Evolutionary conservation across 2,797 vertebrate species (phyloP), one percentile per base, ranked within the genome.

Genomic region (Sebastes taczanowskii): DNA sequence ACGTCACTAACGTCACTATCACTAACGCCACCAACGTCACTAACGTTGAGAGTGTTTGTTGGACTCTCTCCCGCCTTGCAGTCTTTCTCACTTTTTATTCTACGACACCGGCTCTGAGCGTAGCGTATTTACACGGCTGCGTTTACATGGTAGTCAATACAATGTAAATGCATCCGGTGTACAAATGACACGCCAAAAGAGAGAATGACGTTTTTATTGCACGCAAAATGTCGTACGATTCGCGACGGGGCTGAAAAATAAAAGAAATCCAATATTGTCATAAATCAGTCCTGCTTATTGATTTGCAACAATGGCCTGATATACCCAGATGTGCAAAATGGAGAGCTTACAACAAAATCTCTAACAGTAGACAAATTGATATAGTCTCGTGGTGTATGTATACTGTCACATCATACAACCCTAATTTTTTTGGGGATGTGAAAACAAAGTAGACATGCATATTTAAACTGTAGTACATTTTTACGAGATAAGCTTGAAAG

Each of bases 271-370:
- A 16, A 8, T 64, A n/a, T 22, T 16, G 6, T 62, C 63, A 46
- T 78, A 25, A 62, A 70, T 34, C 25, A 13, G 64, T 22, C 27
- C 23, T 7, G 23, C 22, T 64, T 30, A 63, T 30, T 69, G 1
- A 68, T 68, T 63, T 65, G 6, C 20, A 59, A 13, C 61, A 69
- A 69, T 59, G 13, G 23, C 29, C 34, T 61, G 2, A 67, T 27
- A 74, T 20, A 34, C 18, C 14, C 8, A 13, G 27, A 34, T 1
- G 18, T 18, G 32, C 35, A 56, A n/a, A 64, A 74, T 18, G 2
- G 20, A n/a, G 56, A 63, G 34, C n/a, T 53, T 11, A 32, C 22
- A 2, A 9, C 7, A 42, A 60, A 59, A 42, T 42, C 16, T 66
- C 14, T 65, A 16, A 70, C 46, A 25, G 60, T 20, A 18, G 27